A percentile compares a stretch with the other conserved stretches of the same genome.
These are phyloP conservation scores for Schrankia costaestrigalis DNA, from an alignment of 2,888 invertebrate genomes.

Conservation along the genomic window DNA sequence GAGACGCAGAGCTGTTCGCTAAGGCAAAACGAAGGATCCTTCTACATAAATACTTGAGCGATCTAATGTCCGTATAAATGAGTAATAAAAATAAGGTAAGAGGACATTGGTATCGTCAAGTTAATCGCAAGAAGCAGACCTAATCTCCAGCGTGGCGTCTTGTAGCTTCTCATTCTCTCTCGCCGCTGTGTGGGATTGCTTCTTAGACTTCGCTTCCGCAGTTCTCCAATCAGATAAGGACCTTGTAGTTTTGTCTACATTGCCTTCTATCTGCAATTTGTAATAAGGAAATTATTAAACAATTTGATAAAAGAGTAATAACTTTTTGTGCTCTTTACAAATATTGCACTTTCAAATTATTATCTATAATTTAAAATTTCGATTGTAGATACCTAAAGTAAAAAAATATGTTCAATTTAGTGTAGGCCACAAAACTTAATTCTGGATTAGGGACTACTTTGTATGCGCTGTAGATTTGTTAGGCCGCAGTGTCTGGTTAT, in stretches of 20 bases:
- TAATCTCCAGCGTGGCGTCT: constrained; percentile 82
- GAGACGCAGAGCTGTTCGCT: constrained; percentile 43
- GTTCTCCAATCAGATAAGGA: constrained; percentile 91
- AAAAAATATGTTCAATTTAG: too few relatives aligned
- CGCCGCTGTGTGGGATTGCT: constrained; percentile 91
- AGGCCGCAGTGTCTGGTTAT: too few relatives aligned
- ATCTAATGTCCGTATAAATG: constrained; percentile 18
- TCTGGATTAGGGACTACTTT: too few relatives aligned
- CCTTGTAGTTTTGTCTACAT: constrained; percentile 92
- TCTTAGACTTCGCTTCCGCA: constrained; percentile 93
- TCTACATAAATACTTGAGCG: constrained; percentile 34
- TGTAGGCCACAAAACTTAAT: too few relatives aligned
- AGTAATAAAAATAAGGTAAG: constrained; percentile 12
- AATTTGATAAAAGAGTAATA: too few relatives aligned
- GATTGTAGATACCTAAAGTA: too few relatives aligned
- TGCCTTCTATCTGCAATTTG: constrained; percentile 82
- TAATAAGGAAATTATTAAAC: constrained; percentile 7
- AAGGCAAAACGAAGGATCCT: constrained; percentile 60
- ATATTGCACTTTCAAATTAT: too few relatives aligned
- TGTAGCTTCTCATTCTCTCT: constrained; percentile 95
- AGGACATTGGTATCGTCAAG: constrained; percentile 38
- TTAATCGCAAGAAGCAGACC: constrained; percentile 53
- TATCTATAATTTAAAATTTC: too few relatives aligned
- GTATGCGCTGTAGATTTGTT: too few relatives aligned
- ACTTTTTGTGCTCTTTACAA: too few relatives aligned